Evolutionary conservation across 2,797 vertebrate genomes (phyloP).

Genomic region (Vireo griseus): DNA sequence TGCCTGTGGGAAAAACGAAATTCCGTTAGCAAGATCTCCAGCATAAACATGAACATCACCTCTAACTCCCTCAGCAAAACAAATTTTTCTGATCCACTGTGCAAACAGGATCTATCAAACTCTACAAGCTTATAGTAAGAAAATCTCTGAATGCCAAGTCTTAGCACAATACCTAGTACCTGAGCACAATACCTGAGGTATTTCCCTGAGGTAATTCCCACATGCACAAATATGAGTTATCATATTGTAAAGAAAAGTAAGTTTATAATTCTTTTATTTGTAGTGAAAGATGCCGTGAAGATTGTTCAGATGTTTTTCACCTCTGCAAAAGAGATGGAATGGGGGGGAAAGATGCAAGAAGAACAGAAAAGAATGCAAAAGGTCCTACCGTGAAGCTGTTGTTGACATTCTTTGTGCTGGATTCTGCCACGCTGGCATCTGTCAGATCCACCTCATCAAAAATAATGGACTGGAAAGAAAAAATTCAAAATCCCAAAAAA

Average conservation of each 20-base stretch:
- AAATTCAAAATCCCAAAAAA: background rate
- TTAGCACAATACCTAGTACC: background rate
- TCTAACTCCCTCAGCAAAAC: background rate
- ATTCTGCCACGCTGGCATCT: conserved; percentile 94
- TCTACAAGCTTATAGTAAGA: background rate
- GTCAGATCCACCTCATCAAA: conserved; percentile 97
- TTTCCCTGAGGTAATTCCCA: background rate
- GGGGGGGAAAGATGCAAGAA: background rate
- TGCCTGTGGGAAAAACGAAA: background rate
- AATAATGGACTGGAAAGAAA: conserved; percentile 88
- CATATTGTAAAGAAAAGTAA: background rate
- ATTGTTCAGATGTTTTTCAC: background rate
- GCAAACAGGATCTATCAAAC: background rate
- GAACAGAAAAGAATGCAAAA: background rate
- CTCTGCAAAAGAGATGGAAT: background rate
- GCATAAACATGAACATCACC: background rate
- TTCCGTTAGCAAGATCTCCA: background rate
- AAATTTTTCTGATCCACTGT: background rate
- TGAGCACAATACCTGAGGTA: background rate
- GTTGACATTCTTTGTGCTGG: conserved; percentile 97
- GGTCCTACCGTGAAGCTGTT: conserved; percentile 95
- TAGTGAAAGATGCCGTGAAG: background rate
- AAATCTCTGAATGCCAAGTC: background rate
- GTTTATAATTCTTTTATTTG: background rate
- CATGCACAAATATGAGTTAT: background rate